Evolutionary conservation across 2,113 vertebrate genomes (phyloP).

Genomic region (Sylvietta virens): DNA sequence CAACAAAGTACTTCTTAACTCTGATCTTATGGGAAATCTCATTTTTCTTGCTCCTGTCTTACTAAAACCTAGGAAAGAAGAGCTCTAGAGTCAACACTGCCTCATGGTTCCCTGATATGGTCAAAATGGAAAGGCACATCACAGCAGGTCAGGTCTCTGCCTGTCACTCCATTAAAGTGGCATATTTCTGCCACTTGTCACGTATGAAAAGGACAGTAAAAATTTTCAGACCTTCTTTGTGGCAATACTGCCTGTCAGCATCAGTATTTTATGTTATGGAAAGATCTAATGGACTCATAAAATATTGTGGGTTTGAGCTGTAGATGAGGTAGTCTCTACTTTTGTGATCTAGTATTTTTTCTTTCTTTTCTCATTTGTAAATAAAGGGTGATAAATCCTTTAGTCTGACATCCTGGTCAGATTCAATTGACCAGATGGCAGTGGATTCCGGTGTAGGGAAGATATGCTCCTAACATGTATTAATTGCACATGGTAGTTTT

Average conservation of each 20-base stretch:
- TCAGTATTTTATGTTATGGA: background rate
- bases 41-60: background rate
- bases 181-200: conserved; percentile 51
- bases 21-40: background rate
- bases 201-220: conserved; percentile 39
- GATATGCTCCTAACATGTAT: background rate
- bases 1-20: background rate
- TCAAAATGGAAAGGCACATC: conserved; percentile 22
- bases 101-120: background rate
- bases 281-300: background rate
- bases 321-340: background rate
- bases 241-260: conserved; percentile 4
- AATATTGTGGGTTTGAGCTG: background rate
- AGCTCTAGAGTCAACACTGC: background rate
- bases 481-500: background rate
- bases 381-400: background rate
- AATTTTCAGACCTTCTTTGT: conserved; percentile 20
- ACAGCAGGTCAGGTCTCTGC: conserved; percentile 40
- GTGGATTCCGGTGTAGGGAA: background rate
- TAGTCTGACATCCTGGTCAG: background rate
- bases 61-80: background rate
- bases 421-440: background rate
- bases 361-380: background rate
- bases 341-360: background rate
- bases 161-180: conserved; percentile 46